Base-by-base conservation (phyloP, 1,140 invertebrate genomes). In the Drosophila kepulauana region DNA sequence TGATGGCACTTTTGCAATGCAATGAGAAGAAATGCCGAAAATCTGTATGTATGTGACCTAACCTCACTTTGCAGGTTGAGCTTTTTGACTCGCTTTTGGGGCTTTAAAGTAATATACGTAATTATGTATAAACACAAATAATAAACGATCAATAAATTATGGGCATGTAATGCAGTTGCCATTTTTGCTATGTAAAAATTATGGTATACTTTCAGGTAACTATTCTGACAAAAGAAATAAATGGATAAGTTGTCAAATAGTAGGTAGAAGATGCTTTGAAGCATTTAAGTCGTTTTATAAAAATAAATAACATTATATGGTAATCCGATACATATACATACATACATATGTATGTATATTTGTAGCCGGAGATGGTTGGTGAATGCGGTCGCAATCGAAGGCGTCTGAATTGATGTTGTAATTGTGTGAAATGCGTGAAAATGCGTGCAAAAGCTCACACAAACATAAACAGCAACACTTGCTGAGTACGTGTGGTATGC, bases 331-430 rank as follows among this genome's bases (percentile, higher is more conserved):
- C 3, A 25, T 25, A 25, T 25, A 25, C 20, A 25, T 25, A 20
- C 1, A 8, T 10, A 38, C 2, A 38, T 10, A 38, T 38, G 10
- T 38, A 38, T 8, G 10, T 38, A 38, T 8, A 38, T 38, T 38
- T 38, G 35, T 38, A 10, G 6, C 3, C 11, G 10, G 15, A 56
- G 10, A 62, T 51, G 67, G 56, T 11, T 13, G 28, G 41, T 38
- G 30, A 38, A 8, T 20, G 58, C 15, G 30, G 10, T 48, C 30
- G 46, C 52, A 20, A 70, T 52, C 63, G 54, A 57, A 64, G 67
- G 59, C 52, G 51, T 63, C 43, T 57, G n/a, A 49, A 70, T 69
- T 63, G 28, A 57, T 62, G 41, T 45, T 61, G 64, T 33, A 63
- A 70, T 70, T 61, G 70, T 30, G 70, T 48, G 51, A 41, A 46